Evolutionary conservation across 2,113 vertebrate genomes (phyloP), one percentile per base, ranked within the genome.

Genomic region (Hemiscyllium ocellatum): DNA sequence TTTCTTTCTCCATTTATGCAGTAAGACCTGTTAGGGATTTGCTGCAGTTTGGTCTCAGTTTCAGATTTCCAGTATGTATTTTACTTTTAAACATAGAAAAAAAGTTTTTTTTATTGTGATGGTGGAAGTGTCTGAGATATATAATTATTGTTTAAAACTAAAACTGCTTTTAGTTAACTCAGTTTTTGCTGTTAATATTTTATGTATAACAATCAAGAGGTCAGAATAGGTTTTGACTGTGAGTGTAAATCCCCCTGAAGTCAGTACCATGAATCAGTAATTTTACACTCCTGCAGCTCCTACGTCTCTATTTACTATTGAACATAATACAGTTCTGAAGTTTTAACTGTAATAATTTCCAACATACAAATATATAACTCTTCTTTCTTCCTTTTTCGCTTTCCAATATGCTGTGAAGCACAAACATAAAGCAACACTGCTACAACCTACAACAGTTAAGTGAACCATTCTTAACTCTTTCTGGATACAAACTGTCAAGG

Each of bases 361-460:
- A 98, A 98, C 98, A 97, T 98, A 98, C 98, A 98, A 97, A 99
- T 98, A 98, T 98, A 98, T 98, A 99, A 99, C 98, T 99, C 98
- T 99, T 98, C 98, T 98, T 97, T 99, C 99, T 99, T 98, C 98
- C 98, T 98, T 97, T 47, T 98, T 97, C 97, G 97, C 96, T 97
- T 98, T 97, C 97, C 97, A 97, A 96, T 97, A 97, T 98, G 98
- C 98, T 98, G 98, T 98, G 98, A 99, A 99, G 99, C 98, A 99
- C 99, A 99, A 98, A 99, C 98, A 99, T 99, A 99, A 99, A 99
- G 98, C 99, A 99, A 99, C 99, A 99, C 99, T 99, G 99, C 99
- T 99, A 99, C 99, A 99, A 98, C 98, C 99, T 99, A 99, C 99
- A 99, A 98, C 99, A 99, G 99, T 99, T 99, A 99, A 99, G 99